Conservation (phyloP, 2,888 invertebrate species). For the Syrista parreyssii region DNA sequence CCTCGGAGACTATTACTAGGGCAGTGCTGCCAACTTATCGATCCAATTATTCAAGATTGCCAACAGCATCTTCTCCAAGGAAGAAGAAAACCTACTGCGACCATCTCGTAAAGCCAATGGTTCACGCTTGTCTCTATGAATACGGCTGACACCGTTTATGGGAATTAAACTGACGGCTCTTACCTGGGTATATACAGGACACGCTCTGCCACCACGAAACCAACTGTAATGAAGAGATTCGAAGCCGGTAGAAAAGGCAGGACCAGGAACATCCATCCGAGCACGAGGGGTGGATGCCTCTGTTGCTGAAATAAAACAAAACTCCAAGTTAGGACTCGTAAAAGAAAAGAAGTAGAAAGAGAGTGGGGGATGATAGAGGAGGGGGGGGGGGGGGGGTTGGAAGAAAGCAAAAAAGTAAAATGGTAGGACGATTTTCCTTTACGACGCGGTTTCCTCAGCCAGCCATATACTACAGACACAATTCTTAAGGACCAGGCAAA, state of each 20-base stretch:
- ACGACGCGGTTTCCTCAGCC: too few relatives aligned
- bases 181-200: conserved; percentile 90
- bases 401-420: too few relatives aligned
- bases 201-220: conserved; percentile 88
- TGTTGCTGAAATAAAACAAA: conserved; percentile 70
- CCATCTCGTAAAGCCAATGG: not conserved
- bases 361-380: too few relatives aligned
- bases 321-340: too few relatives aligned
- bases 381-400: too few relatives aligned
- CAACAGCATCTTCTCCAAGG: not conserved
- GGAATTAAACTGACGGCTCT: conserved; percentile 30
- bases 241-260: conserved; percentile 89
- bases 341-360: too few relatives aligned
- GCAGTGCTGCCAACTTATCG: not conserved
- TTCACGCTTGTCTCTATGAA: not conserved
- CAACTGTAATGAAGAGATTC: conserved; percentile 83
- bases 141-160: not conserved
- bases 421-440: too few relatives aligned
- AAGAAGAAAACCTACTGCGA: not conserved
- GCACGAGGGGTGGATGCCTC: conserved; percentile 75
- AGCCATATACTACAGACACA: too few relatives aligned
- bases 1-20: not conserved
- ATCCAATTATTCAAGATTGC: not conserved
- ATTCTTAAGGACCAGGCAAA: too few relatives aligned
- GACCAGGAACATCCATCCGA: conserved; percentile 79